phyloP scores from a whole-genome alignment of 2,113 vertebrate species.

The Rattus rattus region DNA sequence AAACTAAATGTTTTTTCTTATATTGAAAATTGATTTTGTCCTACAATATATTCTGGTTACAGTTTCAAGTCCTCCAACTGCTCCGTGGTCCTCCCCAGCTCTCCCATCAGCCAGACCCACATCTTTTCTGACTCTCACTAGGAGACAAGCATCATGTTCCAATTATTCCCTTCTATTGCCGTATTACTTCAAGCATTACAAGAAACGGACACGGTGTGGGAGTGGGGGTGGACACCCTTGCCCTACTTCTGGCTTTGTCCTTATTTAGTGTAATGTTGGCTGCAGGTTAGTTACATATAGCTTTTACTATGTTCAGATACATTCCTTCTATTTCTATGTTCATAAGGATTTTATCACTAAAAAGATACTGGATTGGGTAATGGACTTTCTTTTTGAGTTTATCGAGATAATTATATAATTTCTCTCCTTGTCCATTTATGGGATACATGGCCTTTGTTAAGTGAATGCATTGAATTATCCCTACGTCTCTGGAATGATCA shows the following conservation, averaged over 20 bases:
- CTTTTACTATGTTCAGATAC: neutral
- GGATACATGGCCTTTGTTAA: neutral
- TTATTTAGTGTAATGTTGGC: no score
- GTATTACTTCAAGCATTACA: neutral
- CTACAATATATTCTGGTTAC: neutral
- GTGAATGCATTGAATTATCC: neutral
- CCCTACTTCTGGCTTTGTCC: neutral
- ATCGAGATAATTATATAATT: neutral
- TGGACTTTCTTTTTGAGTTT: neutral
- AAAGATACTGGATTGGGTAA: neutral
- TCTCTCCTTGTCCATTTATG: neutral
- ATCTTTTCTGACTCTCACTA: neutral
- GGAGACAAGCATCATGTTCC: neutral
- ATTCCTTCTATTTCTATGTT: neutral
- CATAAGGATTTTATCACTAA: neutral
- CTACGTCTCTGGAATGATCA: neutral
- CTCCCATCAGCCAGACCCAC: neutral
- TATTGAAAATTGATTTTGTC: neutral
- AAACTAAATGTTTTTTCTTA: neutral
- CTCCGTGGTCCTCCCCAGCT: neutral
- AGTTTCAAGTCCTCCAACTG: neutral
- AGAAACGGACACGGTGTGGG: fast-evolving
- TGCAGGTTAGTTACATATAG: neutral
- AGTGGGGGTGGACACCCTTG: neutral
- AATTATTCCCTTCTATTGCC: neutral